Conservation (phyloP, 1,140 invertebrate species). For the Drosophila novamexicana region DNA sequence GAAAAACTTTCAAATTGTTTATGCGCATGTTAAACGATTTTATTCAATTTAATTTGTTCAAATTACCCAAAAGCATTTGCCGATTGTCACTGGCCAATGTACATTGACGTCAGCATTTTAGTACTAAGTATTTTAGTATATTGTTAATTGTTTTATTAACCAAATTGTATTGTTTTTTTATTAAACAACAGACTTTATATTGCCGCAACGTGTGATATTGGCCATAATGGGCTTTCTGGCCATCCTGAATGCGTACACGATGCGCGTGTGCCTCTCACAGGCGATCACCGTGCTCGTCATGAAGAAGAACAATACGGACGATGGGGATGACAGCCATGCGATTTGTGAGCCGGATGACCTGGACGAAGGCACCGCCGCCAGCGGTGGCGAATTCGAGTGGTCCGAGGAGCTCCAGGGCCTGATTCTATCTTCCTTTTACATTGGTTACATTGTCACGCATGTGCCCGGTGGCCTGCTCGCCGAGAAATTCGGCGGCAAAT, state of each 20-base stretch:
- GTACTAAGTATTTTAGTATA: constrained; percentile 8
- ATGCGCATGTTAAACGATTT: constrained; percentile 61
- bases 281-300: constrained; percentile 95
- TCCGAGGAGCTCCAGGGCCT: constrained; percentile 85
- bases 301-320: constrained; percentile 61
- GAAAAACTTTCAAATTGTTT: constrained; percentile 54
- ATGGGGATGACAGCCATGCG: constrained; percentile 24
- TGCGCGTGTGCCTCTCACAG: constrained; percentile 94
- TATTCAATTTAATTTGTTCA: constrained; percentile 51
- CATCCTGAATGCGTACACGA: constrained; percentile 94
- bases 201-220: constrained; percentile 91
- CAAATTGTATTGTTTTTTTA: constrained; percentile 1
- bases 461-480: constrained; percentile 88
- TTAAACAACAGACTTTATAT: constrained; percentile 86
- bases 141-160: constrained; percentile 25
- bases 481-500: constrained; percentile 91
- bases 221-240: constrained; percentile 94
- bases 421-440: constrained; percentile 87
- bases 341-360: constrained; percentile 67
- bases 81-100: constrained; percentile 9
- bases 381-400: constrained; percentile 65
- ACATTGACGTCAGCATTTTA: constrained; percentile 37
- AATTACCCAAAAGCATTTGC: constrained; percentile 15
- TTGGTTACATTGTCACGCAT: constrained; percentile 87
- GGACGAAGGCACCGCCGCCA: constrained; percentile 34